phyloP scores from a whole-genome alignment of 1,140 invertebrate genomes.

The Triops longicaudatus region DNA sequence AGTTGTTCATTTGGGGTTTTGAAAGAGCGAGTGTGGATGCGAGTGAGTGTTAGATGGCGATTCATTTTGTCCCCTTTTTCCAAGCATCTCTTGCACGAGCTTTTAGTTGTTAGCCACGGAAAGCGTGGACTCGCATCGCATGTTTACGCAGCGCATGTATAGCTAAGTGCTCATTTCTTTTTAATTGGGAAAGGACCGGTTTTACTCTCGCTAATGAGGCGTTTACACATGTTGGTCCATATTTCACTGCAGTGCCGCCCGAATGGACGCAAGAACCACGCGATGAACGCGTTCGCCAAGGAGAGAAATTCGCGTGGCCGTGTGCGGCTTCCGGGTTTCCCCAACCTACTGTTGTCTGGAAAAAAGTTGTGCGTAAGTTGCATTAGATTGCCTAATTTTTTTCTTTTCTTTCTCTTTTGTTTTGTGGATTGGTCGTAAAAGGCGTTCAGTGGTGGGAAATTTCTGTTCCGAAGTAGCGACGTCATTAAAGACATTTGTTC shows the following conservation, averaged over 20 bases:
- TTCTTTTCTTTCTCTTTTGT: not conserved
- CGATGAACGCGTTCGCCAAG: slow-evolving; percentile 43
- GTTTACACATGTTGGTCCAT: slow-evolving; percentile 12
- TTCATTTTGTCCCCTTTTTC: no score
- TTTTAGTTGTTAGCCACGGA: no score
- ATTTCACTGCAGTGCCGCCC: slow-evolving; percentile 43
- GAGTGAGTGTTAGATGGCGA: no score
- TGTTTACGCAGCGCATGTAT: not conserved
- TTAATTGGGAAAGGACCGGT: not conserved
- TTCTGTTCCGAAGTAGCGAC: no score
- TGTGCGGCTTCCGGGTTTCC: slow-evolving; percentile 49
- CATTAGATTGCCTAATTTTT: not conserved
- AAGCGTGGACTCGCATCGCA: no score
- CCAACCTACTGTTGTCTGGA: slow-evolving; percentile 46
- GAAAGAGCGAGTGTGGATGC: no score
- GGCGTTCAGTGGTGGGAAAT: no score
- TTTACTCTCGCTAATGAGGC: not conserved
- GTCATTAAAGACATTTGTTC: no score
- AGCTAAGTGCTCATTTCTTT: not conserved
- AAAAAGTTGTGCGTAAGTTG: slow-evolving; percentile 39
- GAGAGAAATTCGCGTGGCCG: slow-evolving; percentile 40
- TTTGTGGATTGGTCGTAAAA: no score
- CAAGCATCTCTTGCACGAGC: no score
- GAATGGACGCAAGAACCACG: slow-evolving; percentile 46
- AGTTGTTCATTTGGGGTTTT: no score